Evolutionary conservation across 2,888 invertebrate genomes (phyloP).

Genomic region (Girardia tigrina): DNA sequence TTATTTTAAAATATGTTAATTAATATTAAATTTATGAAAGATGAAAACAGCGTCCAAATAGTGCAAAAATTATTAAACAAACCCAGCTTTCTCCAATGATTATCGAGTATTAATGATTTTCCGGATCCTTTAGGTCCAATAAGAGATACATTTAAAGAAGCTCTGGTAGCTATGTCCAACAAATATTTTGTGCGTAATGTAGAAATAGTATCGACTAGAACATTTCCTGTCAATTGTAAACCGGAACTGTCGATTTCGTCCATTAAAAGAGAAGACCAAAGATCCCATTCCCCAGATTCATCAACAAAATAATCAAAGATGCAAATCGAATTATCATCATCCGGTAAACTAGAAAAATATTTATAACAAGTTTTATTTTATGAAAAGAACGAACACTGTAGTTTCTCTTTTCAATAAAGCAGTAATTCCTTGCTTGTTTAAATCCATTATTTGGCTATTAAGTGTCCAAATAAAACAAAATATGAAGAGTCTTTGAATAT

Average conservation of each 20-base stretch:
- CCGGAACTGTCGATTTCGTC: constrained; percentile 45
- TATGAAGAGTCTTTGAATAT: constrained; percentile 46
- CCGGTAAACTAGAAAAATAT: constrained; percentile 45
- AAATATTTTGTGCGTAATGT: constrained; percentile 43
- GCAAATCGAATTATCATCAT: constrained; percentile 50
- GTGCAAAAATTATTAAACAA: not conserved
- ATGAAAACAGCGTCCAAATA: no score
- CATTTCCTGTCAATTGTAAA: constrained; percentile 46
- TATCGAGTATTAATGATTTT: constrained; percentile 48
- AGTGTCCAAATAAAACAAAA: constrained; percentile 51
- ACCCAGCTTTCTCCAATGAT: constrained; percentile 36
- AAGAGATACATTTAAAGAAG: constrained; percentile 47
- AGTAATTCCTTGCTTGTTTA: constrained; percentile 46
- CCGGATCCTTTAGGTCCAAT: constrained; percentile 49
- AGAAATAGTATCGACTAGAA: constrained; percentile 48
- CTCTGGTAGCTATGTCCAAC: constrained; percentile 47
- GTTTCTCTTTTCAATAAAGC: constrained; percentile 47
- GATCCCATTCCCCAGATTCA: constrained; percentile 51
- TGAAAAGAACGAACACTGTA: constrained; percentile 43
- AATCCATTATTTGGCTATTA: constrained; percentile 45
- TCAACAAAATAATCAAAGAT: constrained; percentile 51
- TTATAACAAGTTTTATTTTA: no score
- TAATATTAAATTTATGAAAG: no score
- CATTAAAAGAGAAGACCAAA: constrained; percentile 48
- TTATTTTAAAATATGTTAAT: no score